phyloP scores from a whole-genome alignment of 2,888 invertebrate genomes.

The Netelia virgata region DNA sequence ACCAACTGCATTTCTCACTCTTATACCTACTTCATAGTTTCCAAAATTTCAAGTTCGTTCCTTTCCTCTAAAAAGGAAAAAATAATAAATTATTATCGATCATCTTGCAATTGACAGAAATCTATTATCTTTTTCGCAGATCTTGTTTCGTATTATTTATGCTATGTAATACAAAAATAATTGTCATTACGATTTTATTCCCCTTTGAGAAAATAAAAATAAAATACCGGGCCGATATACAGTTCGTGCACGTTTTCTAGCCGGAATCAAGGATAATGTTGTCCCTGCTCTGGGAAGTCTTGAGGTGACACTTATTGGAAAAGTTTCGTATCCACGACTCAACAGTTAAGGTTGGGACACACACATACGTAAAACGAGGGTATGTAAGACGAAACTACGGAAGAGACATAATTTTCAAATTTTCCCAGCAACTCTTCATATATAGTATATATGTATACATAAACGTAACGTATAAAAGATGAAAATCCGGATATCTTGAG shows the following conservation, averaged over 20 bases:
- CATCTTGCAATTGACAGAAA: too few relatives aligned
- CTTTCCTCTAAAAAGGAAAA: too few relatives aligned
- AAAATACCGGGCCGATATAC: not conserved
- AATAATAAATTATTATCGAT: too few relatives aligned
- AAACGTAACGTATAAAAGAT: not conserved
- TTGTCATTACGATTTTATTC: too few relatives aligned
- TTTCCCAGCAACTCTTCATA: not conserved
- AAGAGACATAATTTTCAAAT: slow-evolving; percentile 28
- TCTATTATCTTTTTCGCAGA: too few relatives aligned
- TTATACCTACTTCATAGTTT: not conserved
- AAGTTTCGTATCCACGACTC: slow-evolving; percentile 56
- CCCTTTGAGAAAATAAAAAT: not conserved
- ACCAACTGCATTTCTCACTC: not conserved
- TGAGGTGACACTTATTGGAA: slow-evolving; percentile 62
- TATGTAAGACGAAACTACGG: slow-evolving; percentile 3
- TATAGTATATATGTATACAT: not conserved
- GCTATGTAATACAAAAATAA: too few relatives aligned
- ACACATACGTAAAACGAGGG: not conserved
- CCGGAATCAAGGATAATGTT: slow-evolving; percentile 16
- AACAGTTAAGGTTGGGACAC: slow-evolving; percentile 8
- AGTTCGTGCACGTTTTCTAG: not conserved
- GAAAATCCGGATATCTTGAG: not conserved
- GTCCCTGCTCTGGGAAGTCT: slow-evolving; percentile 39
- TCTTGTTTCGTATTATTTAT: too few relatives aligned
- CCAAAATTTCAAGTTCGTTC: too few relatives aligned